Evolutionary conservation across 2,888 invertebrate species (phyloP).

Genomic region (Crepidodera aurea): DNA sequence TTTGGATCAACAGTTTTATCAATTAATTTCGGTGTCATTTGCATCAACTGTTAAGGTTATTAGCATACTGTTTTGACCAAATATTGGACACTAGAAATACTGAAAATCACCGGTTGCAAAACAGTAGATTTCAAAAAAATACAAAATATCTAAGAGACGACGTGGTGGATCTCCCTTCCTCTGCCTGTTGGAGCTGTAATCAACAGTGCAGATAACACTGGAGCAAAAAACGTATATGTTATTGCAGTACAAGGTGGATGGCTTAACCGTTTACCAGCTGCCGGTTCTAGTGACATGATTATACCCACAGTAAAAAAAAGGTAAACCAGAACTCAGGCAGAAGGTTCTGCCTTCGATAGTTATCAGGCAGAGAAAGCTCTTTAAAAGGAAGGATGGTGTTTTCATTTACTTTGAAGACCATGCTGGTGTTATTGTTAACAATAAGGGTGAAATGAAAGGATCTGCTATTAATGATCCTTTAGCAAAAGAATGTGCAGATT

Average conservation of each 20-base stretch:
- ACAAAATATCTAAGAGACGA: no score
- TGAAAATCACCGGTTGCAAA: no score
- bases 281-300: conserved; percentile 98
- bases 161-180: conserved; percentile 98
- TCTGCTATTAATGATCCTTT: conserved; percentile 99
- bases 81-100: no score
- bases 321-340: conserved; percentile 99
- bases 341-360: conserved; percentile 99
- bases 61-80: no score
- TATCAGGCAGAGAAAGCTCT: conserved; percentile 97
- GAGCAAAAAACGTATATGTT: conserved; percentile 98
- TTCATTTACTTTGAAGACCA: conserved; percentile 99
- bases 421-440: conserved; percentile 99
- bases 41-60: no score
- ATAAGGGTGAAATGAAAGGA: conserved; percentile 99
- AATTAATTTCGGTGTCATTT: no score
- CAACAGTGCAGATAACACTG: conserved; percentile 99
- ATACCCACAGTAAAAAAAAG: conserved; percentile 99
- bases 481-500: conserved; percentile 99
- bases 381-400: conserved; percentile 98
- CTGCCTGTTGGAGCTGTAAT: conserved; percentile 99
- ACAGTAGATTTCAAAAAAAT: no score
- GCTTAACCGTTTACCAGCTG: conserved; percentile 96
- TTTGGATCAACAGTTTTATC: no score
- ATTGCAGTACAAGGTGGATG: conserved; percentile 99